Evolutionary conservation across 2,888 invertebrate species (phyloP), one percentile per base, ranked within the genome.

Genomic region (Trichogramma evanescens): DNA sequence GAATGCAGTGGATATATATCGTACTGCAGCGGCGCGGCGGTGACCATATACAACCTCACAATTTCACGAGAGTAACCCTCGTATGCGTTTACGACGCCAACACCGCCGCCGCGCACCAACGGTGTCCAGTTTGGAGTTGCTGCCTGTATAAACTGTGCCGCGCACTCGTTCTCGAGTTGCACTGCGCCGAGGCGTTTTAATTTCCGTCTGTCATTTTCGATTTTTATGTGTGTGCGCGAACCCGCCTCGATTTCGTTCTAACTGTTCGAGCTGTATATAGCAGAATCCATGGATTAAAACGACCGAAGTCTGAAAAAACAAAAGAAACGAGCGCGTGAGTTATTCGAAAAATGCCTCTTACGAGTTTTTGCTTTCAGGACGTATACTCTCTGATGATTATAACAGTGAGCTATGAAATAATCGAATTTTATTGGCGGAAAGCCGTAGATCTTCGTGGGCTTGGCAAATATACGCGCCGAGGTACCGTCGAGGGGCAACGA

Each of bases 131-230:
- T 44, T 6, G 7, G 38, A 8, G 4, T 8, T 43, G 5, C 6
- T 43, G 38, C 38, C n/a, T 13, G 4, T 46, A 13, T 13, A 13
- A 13, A 13, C 13, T 13, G 13, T 13, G 13, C 13, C 13, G 13
- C 13, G 13, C 13, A 13, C 13, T 13, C 13, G 13, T 13, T 13
- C 13, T 13, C 13, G 13, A 13, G 48, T 13, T 9, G 48, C 57
- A 50, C 54, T 57, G 42, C 58, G 45, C 56, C 54, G 57, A 67
- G 69, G 68, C 70, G 68, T 64, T 71, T 71, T 71, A 71, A 71
- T 71, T 71, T 71, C 71, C 71, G 71, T 66, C 69, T 65, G 67
- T 65, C 67, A 67, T 65, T 69, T 69, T 69, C 71, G 68, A 69
- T 70, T 69, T 67, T 66, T 68, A 67, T 67, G 69, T 64, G 64